Evolutionary conservation across 2,888 invertebrate genomes (phyloP).

Genomic region (Eledona agricola): DNA sequence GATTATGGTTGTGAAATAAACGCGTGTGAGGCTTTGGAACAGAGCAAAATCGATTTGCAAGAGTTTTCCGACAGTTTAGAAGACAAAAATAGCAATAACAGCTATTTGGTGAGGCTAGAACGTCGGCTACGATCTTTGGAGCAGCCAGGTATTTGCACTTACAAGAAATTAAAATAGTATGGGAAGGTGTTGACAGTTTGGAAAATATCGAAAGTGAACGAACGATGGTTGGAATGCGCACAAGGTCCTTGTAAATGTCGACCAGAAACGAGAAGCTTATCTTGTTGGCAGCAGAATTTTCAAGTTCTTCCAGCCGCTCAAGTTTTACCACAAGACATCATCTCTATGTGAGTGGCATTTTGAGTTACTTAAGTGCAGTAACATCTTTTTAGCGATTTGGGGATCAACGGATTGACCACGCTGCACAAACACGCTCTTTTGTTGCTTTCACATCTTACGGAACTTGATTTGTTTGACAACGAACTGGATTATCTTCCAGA

Average conservation of each 20-base stretch:
- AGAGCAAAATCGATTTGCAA: conserved; percentile 52
- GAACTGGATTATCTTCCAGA: conserved; percentile 73
- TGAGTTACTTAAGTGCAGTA: no score
- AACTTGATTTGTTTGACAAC: conserved; percentile 79
- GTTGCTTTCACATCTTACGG: conserved; percentile 70
- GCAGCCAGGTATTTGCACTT: conserved; percentile 75
- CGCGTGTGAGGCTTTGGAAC: conserved; percentile 67
- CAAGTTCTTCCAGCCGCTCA: conserved; percentile 69
- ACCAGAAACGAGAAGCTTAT: conserved; percentile 70
- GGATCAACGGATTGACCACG: conserved; percentile 73
- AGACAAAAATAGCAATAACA: conserved; percentile 54
- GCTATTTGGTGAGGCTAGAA: conserved; percentile 68
- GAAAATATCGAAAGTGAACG: conserved; percentile 68
- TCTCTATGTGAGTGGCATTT: conserved; percentile 68
- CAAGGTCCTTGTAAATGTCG: conserved; percentile 73
- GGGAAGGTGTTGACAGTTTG: no score
- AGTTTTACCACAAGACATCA: conserved; percentile 71
- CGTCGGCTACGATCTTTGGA: conserved; percentile 73
- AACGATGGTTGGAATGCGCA: conserved; percentile 71
- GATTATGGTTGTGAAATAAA: conserved; percentile 63
- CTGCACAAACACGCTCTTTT: conserved; percentile 75
- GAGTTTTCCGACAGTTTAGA: conserved; percentile 50
- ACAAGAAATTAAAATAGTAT: no score
- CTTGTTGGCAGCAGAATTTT: conserved; percentile 74
- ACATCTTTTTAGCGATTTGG: conserved; percentile 71